Evolutionary conservation across 2,888 invertebrate genomes (phyloP).

Genomic region (Stenchaetothrips biformis): DNA sequence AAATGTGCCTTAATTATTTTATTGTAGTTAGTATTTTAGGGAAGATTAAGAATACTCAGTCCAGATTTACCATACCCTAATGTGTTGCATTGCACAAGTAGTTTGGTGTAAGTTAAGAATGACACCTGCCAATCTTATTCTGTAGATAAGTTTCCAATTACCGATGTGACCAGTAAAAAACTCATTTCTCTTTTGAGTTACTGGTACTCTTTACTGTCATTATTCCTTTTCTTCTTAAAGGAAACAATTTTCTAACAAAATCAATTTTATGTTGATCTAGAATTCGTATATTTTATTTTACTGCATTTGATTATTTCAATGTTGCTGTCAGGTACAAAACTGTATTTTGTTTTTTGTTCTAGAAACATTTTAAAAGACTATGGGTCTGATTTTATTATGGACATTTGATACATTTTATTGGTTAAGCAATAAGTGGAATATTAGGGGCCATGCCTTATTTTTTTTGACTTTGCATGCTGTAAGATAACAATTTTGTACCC

Average conservation of each 20-base stretch:
- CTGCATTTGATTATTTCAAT: neutral
- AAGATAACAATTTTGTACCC: too few relatives aligned
- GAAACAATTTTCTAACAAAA: neutral
- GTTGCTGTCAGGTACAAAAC: too few relatives aligned
- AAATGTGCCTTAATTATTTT: neutral
- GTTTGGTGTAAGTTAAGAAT: neutral
- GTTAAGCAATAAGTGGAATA: neutral
- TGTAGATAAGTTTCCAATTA: neutral
- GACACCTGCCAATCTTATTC: neutral
- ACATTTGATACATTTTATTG: neutral
- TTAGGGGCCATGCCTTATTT: too few relatives aligned
- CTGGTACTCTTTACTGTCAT: neutral
- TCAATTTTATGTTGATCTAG: neutral
- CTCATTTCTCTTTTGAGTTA: neutral
- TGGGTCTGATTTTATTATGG: neutral
- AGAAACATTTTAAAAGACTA: neutral
- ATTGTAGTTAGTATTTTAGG: neutral
- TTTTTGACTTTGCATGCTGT: too few relatives aligned
- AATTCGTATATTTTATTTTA: neutral
- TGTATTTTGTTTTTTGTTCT: too few relatives aligned
- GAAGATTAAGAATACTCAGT: neutral
- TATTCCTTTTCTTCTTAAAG: neutral
- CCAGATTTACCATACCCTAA: neutral
- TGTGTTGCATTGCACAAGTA: neutral
- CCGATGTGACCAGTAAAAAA: too few relatives aligned